A percentile compares a stretch with the other conserved stretches of the same genome.
Evolutionary conservation across 2,888 invertebrate genomes (phyloP).

Genomic region (Agrochola circellaris): DNA sequence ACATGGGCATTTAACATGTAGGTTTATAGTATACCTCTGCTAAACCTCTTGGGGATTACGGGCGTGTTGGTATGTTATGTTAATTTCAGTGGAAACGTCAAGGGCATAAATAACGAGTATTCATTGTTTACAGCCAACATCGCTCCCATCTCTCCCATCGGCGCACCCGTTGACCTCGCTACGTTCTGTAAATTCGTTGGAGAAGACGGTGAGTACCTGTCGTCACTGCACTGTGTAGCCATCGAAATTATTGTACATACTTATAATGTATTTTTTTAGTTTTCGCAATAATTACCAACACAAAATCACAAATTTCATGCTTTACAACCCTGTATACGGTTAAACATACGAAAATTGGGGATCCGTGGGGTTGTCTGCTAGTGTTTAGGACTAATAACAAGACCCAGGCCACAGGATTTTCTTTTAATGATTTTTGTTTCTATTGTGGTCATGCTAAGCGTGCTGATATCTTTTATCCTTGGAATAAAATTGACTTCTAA

Average conservation of each 20-base stretch:
- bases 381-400: no score
- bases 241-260: background rate
- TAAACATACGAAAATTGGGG: no score
- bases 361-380: no score
- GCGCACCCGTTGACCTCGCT: background rate
- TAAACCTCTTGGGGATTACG: background rate
- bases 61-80: background rate
- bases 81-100: background rate
- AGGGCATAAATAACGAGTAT: background rate
- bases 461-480: background rate
- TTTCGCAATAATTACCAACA: background rate
- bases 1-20: background rate
- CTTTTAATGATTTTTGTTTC: no score
- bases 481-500: background rate
- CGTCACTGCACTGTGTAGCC: background rate
- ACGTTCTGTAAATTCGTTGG: conserved; percentile 74
- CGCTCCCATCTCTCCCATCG: conserved; percentile 52
- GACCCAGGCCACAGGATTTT: no score
- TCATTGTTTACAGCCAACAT: conserved; percentile 72
- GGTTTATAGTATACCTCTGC: background rate
- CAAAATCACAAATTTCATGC: no score
- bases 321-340: no score
- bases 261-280: background rate
- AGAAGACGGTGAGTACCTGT: conserved; percentile 67
- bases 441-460: no score